phyloP scores from a whole-genome alignment of 2,797 vertebrate genomes.

The Eulemur rubriventer region DNA sequence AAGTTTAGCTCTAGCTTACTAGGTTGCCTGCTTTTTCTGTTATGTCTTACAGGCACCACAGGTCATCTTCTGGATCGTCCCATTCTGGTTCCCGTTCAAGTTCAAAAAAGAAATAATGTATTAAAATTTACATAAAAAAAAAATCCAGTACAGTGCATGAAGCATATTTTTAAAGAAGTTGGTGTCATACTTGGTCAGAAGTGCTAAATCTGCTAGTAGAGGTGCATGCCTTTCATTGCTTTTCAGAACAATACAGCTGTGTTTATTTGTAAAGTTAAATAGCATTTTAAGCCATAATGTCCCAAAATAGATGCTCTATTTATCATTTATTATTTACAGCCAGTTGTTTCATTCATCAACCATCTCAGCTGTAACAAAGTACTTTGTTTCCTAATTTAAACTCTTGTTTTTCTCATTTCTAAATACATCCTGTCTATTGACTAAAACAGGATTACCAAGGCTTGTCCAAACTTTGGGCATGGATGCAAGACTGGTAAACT shows the following conservation, averaged over 20 bases:
- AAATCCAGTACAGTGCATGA: constrained; percentile 93
- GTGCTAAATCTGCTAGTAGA: constrained; percentile 88
- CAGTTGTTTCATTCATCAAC: constrained; percentile 51
- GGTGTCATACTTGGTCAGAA: constrained; percentile 89
- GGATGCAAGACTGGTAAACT: constrained; percentile 39
- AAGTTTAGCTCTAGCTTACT: constrained; percentile 71
- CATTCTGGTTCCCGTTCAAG: constrained; percentile 96
- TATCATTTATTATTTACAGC: constrained; percentile 60
- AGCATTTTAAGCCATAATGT: constrained; percentile 91
- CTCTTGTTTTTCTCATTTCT: constrained; percentile 49
- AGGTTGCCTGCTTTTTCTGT: constrained; percentile 83
- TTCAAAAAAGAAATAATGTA: constrained; percentile 97
- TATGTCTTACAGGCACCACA: constrained; percentile 93
- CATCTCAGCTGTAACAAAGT: constrained; percentile 37
- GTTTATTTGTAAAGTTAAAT: constrained; percentile 83
- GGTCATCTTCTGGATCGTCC: constrained; percentile 96
- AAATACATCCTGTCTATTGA: constrained; percentile 34
- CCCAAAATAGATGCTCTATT: constrained; percentile 55
- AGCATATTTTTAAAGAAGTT: constrained; percentile 89
- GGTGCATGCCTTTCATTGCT: constrained; percentile 87
- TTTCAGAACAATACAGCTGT: constrained; percentile 85
- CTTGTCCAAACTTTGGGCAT: constrained; percentile 28
- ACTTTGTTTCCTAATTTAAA: constrained; percentile 64
- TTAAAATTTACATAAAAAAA: constrained; percentile 83
- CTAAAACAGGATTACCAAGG: not conserved